Evolutionary conservation across 64 coral and sea anemone genomes (phyloP), one percentile per base, ranked within the genome.

Genomic region (Anthopleura sola): DNA sequence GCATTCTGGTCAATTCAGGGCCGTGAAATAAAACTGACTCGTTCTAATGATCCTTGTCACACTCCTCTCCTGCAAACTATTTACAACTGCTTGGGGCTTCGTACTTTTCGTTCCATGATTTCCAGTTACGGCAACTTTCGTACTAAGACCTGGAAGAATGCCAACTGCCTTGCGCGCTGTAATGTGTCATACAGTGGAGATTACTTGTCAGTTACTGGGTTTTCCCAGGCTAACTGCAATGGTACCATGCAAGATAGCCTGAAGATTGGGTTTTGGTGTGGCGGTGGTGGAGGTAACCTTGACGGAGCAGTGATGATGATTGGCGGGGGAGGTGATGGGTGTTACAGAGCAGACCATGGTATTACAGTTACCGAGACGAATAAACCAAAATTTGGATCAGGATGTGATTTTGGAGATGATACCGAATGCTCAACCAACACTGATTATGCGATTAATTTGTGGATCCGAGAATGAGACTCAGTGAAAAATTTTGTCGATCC

Each of bases 21-120:
- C 48, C 53, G 49, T 33, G 80, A 92, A 32, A 75, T 92, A 17
- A 92, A 92, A 48, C 83, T 92, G 2, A 87, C 90, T 20, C 85
- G 90, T 16, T 81, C 83, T 26, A 83, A 92, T 36, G 90, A 87
- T 36, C 36, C 38, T 1, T 55, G 23, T 17, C 85, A 92, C 28
- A 80, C 83, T 62, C 49, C 86, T 37, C 60, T 88, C 47, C 71
- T 88, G 24, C 74, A 57, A 20, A 88, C 86, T 0, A 60, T 15
- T 6, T 24, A 13, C 17, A 80, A 80, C 49, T 88, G 86, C 46
- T 26, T 80, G 18, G 71, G 3, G 5, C 8, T 14, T 10, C 44
- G 54, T n/a, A 80, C 75, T 19, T 80, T 80, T 39, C 46, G 86
- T 2, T 57, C 48, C 0, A 78, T 78, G 75, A 60, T 87, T 12